These are phyloP conservation scores for Gobiocypris rarus DNA, from an alignment of 2,113 vertebrate genomes.

Conservation along the genomic window DNA sequence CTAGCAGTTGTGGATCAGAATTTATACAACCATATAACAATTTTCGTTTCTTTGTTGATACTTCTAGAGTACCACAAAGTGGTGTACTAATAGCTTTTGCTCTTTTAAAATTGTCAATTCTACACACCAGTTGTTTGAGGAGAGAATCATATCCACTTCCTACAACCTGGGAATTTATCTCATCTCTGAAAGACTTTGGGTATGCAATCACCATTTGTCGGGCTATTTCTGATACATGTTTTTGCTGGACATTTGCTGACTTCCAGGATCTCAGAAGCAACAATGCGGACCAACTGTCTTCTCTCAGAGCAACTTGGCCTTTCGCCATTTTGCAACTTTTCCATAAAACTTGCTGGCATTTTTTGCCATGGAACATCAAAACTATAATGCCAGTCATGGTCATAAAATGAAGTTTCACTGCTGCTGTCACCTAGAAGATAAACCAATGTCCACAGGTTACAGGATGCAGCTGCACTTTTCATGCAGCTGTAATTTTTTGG, in stretches of 20 bases:
- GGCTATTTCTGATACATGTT: neutral
- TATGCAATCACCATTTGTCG: neutral
- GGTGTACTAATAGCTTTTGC: neutral
- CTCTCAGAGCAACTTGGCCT: neutral
- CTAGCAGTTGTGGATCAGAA: neutral
- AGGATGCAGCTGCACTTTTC: no score
- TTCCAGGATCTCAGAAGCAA: neutral
- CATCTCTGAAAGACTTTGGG: no score
- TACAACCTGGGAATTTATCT: no score
- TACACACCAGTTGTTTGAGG: no score
- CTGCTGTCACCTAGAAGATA: no score
- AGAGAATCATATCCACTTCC: no score
- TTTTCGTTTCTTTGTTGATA: neutral
- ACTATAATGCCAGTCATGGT: neutral
- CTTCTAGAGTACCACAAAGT: neutral
- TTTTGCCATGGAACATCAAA: neutral
- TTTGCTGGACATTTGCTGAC: conserved; percentile 39
- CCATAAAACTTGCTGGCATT: neutral
- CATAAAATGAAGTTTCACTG: neutral
- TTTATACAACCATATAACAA: neutral
- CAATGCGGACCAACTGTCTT: neutral
- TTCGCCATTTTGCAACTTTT: neutral
- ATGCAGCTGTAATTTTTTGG: no score
- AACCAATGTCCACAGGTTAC: no score
- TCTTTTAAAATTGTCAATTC: no score